Evolutionary conservation across 2,113 vertebrate species (phyloP).

Genomic region (Lycaon pictus): DNA sequence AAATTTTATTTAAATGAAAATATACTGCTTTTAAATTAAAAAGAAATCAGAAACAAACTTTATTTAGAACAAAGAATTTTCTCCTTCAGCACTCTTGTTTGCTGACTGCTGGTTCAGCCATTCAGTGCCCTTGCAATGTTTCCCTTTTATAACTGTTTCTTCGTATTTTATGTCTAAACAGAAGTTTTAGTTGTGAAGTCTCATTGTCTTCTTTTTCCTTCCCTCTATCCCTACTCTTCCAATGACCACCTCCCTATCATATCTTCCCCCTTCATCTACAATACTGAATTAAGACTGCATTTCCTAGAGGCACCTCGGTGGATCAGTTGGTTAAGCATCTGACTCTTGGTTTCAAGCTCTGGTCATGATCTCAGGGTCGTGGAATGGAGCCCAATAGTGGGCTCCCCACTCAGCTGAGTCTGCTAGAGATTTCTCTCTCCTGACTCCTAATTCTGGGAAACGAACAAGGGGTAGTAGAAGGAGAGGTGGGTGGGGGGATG

Average conservation of each 20-base stretch:
- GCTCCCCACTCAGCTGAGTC: neutral
- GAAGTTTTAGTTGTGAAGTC: neutral
- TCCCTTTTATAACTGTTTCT: slow-evolving; percentile 31
- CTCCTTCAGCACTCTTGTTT: slow-evolving; percentile 69
- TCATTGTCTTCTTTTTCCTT: neutral
- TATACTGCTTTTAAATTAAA: slow-evolving; percentile 31
- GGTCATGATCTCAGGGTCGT: neutral
- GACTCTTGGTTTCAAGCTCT: neutral
- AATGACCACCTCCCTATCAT: neutral
- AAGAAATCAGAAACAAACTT: slow-evolving; percentile 1
- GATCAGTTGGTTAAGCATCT: neutral
- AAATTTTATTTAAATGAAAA: slow-evolving; percentile 55
- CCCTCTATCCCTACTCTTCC: neutral
- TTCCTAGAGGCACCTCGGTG: neutral
- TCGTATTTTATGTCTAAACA: slow-evolving; percentile 1
- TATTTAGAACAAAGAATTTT: slow-evolving; percentile 68
- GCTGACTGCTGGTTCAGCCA: slow-evolving; percentile 65
- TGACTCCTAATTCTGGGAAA: too few species aligned
- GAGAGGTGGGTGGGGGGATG: too few species aligned
- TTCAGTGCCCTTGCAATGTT: neutral
- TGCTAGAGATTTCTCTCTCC: neutral
- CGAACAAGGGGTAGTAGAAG: too few species aligned
- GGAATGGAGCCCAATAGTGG: neutral
- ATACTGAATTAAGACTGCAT: neutral
- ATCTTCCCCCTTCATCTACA: neutral